Percentiles rank a stretch among this genome's conserved stretches.
Evolutionary conservation across 1,140 invertebrate genomes (phyloP).

Genomic region (Macrotrachela quadricornifera): DNA sequence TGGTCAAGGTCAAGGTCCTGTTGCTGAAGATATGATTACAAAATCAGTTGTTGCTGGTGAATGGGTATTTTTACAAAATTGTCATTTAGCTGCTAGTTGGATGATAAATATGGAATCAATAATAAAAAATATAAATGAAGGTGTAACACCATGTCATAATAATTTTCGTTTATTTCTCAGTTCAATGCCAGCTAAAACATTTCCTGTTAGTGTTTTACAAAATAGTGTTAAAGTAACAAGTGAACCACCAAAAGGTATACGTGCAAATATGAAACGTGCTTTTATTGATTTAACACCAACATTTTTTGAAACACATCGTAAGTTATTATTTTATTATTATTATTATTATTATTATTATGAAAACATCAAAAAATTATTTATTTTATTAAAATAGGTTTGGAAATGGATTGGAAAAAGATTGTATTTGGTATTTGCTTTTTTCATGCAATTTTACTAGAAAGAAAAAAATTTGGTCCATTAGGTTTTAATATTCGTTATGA

Average conservation of each 20-base stretch:
- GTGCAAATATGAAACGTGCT: constrained; percentile 46
- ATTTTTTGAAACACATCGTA: constrained; percentile 57
- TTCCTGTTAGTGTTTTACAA: constrained; percentile 30
- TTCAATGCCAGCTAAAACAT: constrained; percentile 29
- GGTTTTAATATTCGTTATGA: constrained; percentile 56
- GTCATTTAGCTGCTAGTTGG: constrained; percentile 31
- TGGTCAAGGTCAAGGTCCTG: constrained; percentile 32
- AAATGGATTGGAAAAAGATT: constrained; percentile 52
- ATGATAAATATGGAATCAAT: constrained; percentile 28
- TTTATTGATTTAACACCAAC: constrained; percentile 24
- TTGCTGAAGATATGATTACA: constrained; percentile 28
- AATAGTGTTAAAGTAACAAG: constrained; percentile 34
- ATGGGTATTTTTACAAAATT: constrained; percentile 29
- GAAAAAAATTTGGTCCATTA: constrained; percentile 67
- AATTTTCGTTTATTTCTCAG: constrained; percentile 29
- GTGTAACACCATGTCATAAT: constrained; percentile 20
- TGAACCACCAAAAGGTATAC: constrained; percentile 32
- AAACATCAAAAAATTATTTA: constrained; percentile 30
- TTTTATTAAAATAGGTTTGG: constrained; percentile 43
- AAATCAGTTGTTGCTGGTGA: constrained; percentile 23
- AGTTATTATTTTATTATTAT: constrained; percentile 14
- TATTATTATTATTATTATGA: too few relatives aligned
- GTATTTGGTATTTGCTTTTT: constrained; percentile 39
- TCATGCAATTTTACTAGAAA: constrained; percentile 61
- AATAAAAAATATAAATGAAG: constrained; percentile 22